Base-by-base conservation (phyloP, 2,113 vertebrate genomes). In the Periophthalmus modestus region DNA sequence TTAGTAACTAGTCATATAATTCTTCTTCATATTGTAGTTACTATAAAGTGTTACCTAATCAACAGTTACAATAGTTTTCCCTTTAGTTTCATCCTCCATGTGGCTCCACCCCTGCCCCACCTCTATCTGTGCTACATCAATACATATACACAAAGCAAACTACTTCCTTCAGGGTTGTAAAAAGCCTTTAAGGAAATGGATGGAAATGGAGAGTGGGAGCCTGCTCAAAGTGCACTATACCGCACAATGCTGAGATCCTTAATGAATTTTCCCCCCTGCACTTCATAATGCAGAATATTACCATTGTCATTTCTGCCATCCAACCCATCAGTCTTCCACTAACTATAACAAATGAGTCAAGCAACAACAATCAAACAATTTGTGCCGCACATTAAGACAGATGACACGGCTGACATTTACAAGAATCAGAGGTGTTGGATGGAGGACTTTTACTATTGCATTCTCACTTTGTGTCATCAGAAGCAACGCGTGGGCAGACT, bases 401-500 rank as follows among this genome's bases (percentile, higher is more conserved):
- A 75, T 71, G 39, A 71, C 28, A 78, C 65, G 14, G 50, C 12
- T 62, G 74, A 78, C 69, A 52, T 75, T 79, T 50, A 70, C 33
- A 28, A 72, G 28, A 33, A 80, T 12, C 71, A 39, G 48, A 68
- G 71, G 63, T 69, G 66, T 24, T 15, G 63, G 18, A 39, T 72
- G 48, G 73, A 73, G 67, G 74, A 47, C 19, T 15, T 63, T 71
- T 83, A 68, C 80, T 79, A 66, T 65, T 77, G 54, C 80, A 68
- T 73, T 73, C 57, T 71, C 71, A 68, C 61, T 66, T 54, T 71
- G 66, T 78, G 67, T 81, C 82, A 76, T 82, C 28, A 78, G 70
- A 78, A 71, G 67, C 73, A 79, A 21, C 80, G 78, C 62, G 80
- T 83, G 84, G 72, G 9, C 67, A 73, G 72, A 82, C 61, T 77